Conservation (phyloP, 2,888 invertebrate genomes). For the Acleris literana region DNA sequence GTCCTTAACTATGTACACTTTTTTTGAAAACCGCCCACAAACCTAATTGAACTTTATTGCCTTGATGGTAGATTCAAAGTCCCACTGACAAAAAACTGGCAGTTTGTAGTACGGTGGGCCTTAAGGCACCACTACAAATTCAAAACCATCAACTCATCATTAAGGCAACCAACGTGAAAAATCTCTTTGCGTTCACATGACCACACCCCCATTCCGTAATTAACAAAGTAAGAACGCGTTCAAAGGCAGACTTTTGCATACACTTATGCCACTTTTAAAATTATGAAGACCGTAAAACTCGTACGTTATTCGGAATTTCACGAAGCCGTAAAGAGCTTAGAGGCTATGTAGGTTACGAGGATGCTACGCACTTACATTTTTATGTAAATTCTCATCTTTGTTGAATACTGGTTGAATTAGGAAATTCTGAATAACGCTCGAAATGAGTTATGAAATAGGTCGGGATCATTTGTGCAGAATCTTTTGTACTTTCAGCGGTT, state of each 20-base stretch:
- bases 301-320: conserved; percentile 12
- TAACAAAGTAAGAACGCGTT: not conserved
- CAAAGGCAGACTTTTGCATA: conserved; percentile 23
- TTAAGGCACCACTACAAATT: too few species aligned
- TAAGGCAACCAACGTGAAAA: too few species aligned
- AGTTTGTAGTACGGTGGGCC: too few species aligned
- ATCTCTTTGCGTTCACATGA: too few species aligned
- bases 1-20: too few species aligned
- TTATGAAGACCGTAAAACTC: conserved; percentile 28
- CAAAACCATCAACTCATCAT: too few species aligned
- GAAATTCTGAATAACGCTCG: conserved; percentile 14
- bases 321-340: conserved; percentile 19
- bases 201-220: conserved; percentile 1
- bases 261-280: conserved; percentile 28
- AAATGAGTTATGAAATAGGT: conserved; percentile 19
- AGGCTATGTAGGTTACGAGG: conserved; percentile 24
- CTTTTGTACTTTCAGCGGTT: conserved; percentile 6
- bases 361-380: conserved; percentile 16
- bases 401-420: conserved; percentile 11
- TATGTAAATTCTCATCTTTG: conserved; percentile 21
- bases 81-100: too few species aligned
- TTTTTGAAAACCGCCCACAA: too few species aligned
- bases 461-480: conserved; percentile 9
- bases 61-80: too few species aligned
- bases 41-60: too few species aligned